Evolutionary conservation across 2,888 invertebrate genomes (phyloP).

Genomic region (Hydrotaea cyrtoneurina): DNA sequence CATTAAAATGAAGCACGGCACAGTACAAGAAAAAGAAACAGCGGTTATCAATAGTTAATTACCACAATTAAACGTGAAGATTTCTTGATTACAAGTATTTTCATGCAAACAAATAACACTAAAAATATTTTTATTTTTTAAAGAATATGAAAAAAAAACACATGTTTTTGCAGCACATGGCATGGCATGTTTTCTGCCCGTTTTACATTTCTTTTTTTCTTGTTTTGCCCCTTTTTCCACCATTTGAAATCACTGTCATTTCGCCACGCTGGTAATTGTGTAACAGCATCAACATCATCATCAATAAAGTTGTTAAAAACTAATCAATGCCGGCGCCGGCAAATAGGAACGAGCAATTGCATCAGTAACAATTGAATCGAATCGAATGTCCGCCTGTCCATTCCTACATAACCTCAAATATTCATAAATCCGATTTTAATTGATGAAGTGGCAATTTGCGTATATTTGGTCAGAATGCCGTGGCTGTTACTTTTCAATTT

Average conservation of each 20-base stretch:
- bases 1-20: neutral
- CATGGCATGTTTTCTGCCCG: neutral
- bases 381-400: neutral
- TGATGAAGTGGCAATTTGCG: constrained; percentile 3
- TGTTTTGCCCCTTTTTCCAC: neutral
- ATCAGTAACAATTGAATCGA: too few species aligned
- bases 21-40: neutral
- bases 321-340: neutral
- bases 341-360: too few species aligned
- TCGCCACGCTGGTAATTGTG: too few species aligned
- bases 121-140: neutral
- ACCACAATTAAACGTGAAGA: neutral
- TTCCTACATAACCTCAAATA: neutral
- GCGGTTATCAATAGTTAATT: neutral
- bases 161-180: neutral
- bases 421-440: neutral
- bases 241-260: neutral
- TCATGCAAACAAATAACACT: neutral
- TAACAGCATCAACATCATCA: constrained; percentile 7
- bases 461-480: too few species aligned
- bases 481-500: too few species aligned
- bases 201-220: constrained; percentile 4
- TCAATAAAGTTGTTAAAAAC: neutral
- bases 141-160: neutral
- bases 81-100: neutral